phyloP scores from a whole-genome alignment of 2,797 vertebrate species.

The Coendou prehensilis region DNA sequence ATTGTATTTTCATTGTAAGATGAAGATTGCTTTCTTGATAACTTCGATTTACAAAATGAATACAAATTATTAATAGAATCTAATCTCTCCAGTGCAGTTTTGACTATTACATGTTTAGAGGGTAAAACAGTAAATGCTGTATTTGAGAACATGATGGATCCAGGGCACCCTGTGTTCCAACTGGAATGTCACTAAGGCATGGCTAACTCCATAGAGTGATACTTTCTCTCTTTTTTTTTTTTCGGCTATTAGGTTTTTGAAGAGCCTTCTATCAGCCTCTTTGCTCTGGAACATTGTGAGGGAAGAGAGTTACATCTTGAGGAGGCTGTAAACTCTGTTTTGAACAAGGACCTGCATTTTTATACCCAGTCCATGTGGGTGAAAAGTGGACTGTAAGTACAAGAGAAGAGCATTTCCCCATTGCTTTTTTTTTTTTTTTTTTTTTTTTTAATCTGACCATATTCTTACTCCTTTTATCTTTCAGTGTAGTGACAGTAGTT shows the following conservation, averaged over 20 bases:
- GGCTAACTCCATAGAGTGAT: not conserved
- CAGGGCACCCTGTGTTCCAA: not conserved
- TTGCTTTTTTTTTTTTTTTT: not conserved
- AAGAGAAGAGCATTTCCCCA: not conserved
- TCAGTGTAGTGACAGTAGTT: not conserved
- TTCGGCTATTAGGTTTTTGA: conserved; percentile 90
- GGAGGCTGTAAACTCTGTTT: conserved; percentile 87
- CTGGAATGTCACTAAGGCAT: not conserved
- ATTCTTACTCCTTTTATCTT: not conserved
- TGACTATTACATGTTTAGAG: not conserved
- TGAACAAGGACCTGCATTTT: conserved; percentile 90
- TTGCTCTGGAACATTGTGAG: conserved; percentile 91
- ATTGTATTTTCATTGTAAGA: conserved; percentile 7
- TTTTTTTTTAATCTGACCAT: not conserved
- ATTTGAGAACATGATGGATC: not conserved
- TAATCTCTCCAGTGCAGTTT: not conserved
- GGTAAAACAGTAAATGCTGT: not conserved
- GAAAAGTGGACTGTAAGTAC: conserved; percentile 92
- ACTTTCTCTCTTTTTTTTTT: not conserved
- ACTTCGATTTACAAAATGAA: not conserved
- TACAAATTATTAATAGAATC: not conserved
- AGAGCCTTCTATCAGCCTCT: conserved; percentile 92
- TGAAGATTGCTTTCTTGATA: conserved; percentile 5
- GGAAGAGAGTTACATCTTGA: conserved; percentile 91
- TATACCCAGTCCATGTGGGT: conserved; percentile 92